These are phyloP conservation scores for Ochropleura plecta DNA, from an alignment of 2,888 invertebrate genomes.

Conservation along the genomic window DNA sequence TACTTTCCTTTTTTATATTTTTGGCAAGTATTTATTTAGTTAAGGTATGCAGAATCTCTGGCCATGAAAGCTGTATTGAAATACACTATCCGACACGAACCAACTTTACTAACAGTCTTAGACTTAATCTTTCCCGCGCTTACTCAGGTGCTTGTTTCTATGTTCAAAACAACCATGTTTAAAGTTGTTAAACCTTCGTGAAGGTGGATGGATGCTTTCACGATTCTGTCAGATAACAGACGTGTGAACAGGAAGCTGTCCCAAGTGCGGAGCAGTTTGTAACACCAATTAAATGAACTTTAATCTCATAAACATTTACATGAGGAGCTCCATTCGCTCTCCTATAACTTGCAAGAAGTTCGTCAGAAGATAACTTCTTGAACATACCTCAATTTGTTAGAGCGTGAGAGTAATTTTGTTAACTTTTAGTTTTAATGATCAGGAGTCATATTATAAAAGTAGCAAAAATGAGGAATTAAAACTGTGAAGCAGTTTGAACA, in stretches of 20 bases:
- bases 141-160: background rate
- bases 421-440: background rate
- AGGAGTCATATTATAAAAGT: background rate
- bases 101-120: background rate
- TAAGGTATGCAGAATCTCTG: no score
- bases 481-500: no score
- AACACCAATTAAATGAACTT: background rate
- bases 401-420: background rate
- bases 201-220: background rate
- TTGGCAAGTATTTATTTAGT: no score
- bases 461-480: background rate
- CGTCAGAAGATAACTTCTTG: background rate
- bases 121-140: background rate
- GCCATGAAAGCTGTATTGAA: no score
- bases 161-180: background rate
- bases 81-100: background rate
- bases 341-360: background rate
- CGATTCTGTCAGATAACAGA: background rate
- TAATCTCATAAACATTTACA: conserved; percentile 2
- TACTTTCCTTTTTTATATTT: no score
- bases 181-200: conserved; percentile 8
- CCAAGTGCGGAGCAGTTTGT: background rate
- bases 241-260: background rate
- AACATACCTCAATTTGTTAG: background rate
- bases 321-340: no score